Conservation (phyloP, 2,797 vertebrate genomes). For the Tenualosa thibaudeaui region DNA sequence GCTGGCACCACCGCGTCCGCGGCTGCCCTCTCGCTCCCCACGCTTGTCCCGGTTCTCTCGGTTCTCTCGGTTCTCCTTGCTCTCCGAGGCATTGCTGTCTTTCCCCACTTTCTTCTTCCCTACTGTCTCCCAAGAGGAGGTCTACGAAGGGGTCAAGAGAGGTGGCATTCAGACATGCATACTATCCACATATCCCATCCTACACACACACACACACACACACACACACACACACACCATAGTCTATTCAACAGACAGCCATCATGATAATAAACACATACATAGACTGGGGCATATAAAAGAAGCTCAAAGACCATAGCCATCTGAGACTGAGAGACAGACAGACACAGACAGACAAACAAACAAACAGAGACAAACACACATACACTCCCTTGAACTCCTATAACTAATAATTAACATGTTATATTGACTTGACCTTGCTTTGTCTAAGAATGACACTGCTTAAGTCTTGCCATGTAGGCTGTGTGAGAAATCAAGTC, state of each 20-base stretch:
- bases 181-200: neutral
- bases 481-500: neutral
- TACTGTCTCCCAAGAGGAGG: conserved; percentile 96
- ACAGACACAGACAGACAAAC: neutral
- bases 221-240: neutral
- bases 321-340: neutral
- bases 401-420: neutral
- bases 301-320: neutral
- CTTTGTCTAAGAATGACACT: neutral
- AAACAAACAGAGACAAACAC: too few species aligned
- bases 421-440: neutral
- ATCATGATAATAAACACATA: neutral
- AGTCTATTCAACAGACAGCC: neutral
- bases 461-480: neutral
- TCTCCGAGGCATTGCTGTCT: conserved; percentile 75
- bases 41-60: conserved; percentile 92
- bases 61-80: conserved; percentile 80
- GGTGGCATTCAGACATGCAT: neutral
- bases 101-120: conserved; percentile 94
- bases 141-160: conserved; percentile 66
- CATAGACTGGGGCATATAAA: neutral
- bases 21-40: conserved; percentile 85
- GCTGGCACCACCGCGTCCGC: conserved; percentile 76
- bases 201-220: neutral
- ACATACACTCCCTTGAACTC: too few species aligned